phyloP scores from a whole-genome alignment of 1,140 invertebrate genomes.

The Maniola jurtina region DNA sequence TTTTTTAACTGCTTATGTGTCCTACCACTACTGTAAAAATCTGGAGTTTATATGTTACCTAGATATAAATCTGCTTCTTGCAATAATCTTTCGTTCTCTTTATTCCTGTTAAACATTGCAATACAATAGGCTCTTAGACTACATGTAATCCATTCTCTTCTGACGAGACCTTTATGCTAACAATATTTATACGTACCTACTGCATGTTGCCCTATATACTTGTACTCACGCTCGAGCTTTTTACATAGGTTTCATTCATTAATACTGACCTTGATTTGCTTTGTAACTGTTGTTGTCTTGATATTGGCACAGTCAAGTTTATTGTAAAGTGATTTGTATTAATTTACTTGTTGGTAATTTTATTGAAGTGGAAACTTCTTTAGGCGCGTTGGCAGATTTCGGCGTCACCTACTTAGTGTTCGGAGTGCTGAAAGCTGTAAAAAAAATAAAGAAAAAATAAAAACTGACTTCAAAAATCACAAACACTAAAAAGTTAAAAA shows the following conservation, averaged over 20 bases:
- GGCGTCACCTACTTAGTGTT: no score
- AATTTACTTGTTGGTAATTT: no score
- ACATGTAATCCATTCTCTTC: slow-evolving; percentile 53
- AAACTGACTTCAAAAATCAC: no score
- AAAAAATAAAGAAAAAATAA: no score
- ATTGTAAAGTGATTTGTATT: background rate
- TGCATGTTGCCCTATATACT: slow-evolving; percentile 27
- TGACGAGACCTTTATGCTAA: slow-evolving; percentile 52
- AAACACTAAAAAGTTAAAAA: no score
- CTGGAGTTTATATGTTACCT: no score
- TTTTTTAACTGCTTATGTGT: no score
- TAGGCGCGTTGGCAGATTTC: no score
- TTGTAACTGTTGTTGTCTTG: slow-evolving; percentile 16
- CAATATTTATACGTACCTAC: slow-evolving; percentile 38
- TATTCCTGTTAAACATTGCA: background rate
- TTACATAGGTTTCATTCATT: slow-evolving; percentile 19
- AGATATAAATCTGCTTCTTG: no score
- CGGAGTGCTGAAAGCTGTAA: no score
- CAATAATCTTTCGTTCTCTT: background rate
- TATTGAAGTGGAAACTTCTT: no score
- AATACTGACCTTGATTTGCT: slow-evolving; percentile 10
- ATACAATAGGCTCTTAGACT: background rate
- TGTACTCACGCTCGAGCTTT: slow-evolving; percentile 8
- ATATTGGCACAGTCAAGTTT: background rate
- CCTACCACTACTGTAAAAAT: no score